These are phyloP conservation scores for Sycobia sp. DNA, from an alignment of 1,140 invertebrate genomes.

Conservation along the genomic window DNA sequence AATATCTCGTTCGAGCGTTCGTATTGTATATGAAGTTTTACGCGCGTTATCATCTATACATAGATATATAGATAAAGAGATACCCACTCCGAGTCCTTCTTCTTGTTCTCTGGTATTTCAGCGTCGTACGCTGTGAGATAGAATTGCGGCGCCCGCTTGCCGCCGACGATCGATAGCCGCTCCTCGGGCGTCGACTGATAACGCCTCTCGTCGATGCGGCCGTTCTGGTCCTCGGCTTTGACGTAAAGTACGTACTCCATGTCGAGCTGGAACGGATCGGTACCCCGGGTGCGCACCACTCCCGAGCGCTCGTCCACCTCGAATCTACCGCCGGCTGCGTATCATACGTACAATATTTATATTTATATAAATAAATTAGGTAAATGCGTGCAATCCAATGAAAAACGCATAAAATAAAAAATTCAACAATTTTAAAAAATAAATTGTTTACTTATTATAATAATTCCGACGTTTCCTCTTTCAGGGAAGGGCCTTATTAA, in stretches of 20 bases:
- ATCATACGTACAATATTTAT: neutral
- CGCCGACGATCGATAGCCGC: conserved; percentile 88
- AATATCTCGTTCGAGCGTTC: too few relatives aligned
- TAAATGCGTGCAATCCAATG: too few relatives aligned
- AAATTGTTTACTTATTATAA: neutral
- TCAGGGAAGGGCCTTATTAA: too few relatives aligned
- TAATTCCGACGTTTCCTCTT: too few relatives aligned
- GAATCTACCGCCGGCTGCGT: conserved; percentile 73
- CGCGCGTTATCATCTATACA: too few relatives aligned
- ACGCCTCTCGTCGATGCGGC: conserved; percentile 82
- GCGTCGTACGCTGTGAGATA: conserved; percentile 92
- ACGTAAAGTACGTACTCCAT: conserved; percentile 96
- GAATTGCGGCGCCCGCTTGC: conserved; percentile 91
- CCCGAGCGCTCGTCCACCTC: conserved; percentile 92
- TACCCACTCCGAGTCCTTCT: conserved; percentile 92
- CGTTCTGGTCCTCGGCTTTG: conserved; percentile 94
- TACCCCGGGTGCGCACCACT: conserved; percentile 88
- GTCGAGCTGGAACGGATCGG: conserved; percentile 89
- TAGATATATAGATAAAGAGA: too few relatives aligned
- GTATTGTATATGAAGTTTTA: too few relatives aligned
- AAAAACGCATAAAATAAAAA: too few relatives aligned
- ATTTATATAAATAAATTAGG: neutral
- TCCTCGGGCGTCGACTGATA: conserved; percentile 92
- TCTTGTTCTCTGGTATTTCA: conserved; percentile 93
- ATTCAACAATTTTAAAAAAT: neutral